Evolutionary conservation across 2,797 vertebrate species (phyloP).

Genomic region (Peromyscus nudipes): DNA sequence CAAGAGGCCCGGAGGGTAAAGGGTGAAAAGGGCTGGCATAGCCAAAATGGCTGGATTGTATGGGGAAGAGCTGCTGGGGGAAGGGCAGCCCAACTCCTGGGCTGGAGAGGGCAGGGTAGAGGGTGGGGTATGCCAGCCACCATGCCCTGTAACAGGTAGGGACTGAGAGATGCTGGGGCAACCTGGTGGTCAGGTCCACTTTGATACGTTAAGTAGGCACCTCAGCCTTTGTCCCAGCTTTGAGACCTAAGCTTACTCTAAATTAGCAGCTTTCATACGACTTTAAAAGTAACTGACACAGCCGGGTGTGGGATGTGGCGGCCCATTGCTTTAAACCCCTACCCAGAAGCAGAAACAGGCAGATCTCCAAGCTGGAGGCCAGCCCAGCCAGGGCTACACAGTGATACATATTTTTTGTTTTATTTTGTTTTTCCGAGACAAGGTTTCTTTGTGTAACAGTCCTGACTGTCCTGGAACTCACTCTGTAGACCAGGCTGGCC

Average conservation of each 20-base stretch:
- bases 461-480: neutral
- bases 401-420: neutral
- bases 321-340: neutral
- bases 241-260: neutral
- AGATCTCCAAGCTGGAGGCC: neutral
- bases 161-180: neutral
- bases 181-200: neutral
- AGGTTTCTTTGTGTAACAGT: neutral
- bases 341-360: neutral
- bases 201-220: neutral
- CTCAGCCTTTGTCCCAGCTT: neutral
- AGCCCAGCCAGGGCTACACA: neutral
- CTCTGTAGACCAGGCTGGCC: neutral
- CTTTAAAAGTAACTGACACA: neutral
- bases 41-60: neutral
- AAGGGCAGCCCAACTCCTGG: neutral
- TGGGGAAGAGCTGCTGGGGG: neutral
- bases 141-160: neutral
- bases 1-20: neutral
- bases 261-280: neutral
- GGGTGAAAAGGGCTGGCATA: neutral
- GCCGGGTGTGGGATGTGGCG: neutral
- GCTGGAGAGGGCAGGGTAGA: neutral
- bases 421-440: neutral
- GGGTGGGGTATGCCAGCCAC: neutral